phyloP scores from a whole-genome alignment of 2,113 vertebrate species.

The Scatophagus argus region DNA sequence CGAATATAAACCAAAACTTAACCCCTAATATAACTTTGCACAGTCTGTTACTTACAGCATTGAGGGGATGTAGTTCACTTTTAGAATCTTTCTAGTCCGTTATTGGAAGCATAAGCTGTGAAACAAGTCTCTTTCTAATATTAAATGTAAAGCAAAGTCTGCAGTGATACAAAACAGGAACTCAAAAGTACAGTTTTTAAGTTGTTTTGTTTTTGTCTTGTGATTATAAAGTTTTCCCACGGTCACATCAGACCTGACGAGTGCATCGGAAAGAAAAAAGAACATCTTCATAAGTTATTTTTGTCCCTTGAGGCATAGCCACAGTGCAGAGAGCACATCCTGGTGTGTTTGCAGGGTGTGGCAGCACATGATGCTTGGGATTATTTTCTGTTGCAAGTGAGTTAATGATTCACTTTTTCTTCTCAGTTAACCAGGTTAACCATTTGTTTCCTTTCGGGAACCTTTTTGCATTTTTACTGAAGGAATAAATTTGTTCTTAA shows the following conservation, averaged over 20 bases:
- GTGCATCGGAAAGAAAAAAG: conserved; percentile 7
- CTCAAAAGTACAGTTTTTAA: too few relatives aligned
- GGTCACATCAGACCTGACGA: not conserved
- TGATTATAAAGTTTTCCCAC: not conserved
- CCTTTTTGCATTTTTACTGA: not conserved
- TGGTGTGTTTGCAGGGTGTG: conserved; percentile 67
- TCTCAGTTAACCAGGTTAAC: conserved; percentile 16
- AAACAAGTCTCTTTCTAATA: too few relatives aligned
- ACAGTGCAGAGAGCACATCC: conserved; percentile 35
- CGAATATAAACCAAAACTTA: too few relatives aligned
- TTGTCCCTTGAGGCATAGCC: not conserved
- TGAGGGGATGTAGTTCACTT: too few relatives aligned
- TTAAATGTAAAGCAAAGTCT: too few relatives aligned
- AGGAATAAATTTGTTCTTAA: not conserved
- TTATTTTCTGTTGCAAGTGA: conserved; percentile 18
- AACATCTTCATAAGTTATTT: not conserved
- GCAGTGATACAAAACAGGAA: too few relatives aligned
- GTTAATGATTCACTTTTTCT: conserved; percentile 47
- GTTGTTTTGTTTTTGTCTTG: too few relatives aligned
- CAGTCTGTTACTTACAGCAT: too few relatives aligned
- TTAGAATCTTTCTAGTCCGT: too few relatives aligned
- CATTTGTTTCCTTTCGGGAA: not conserved
- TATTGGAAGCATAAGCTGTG: too few relatives aligned
- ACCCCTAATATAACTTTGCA: too few relatives aligned
- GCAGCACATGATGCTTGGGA: conserved; percentile 23